Conservation (phyloP, 2,113 vertebrate species). For the Camelus dromedarius region DNA sequence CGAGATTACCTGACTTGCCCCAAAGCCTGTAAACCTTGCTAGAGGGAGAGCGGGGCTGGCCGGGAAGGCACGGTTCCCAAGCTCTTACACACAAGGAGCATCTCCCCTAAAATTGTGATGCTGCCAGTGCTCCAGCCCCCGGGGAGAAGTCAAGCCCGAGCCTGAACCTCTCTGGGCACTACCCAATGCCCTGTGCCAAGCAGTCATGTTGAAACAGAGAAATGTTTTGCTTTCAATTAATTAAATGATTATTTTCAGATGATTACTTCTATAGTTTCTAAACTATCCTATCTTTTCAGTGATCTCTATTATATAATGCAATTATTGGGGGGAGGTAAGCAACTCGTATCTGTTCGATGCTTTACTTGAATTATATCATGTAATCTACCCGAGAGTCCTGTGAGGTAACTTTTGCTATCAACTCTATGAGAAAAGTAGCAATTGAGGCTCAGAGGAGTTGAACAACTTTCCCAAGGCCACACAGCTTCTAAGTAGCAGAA, state of each 20-base stretch:
- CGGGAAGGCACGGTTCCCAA: not conserved
- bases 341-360: not conserved
- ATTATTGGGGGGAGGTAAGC: not conserved
- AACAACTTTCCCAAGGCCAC: not conserved
- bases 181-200: not conserved
- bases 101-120: not conserved
- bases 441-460: not conserved
- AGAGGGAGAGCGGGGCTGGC: not conserved
- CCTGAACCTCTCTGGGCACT: not conserved
- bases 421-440: not conserved
- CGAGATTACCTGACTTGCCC: constrained; percentile 33
- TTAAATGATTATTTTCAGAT: constrained; percentile 31
- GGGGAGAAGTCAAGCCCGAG: not conserved
- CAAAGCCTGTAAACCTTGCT: not conserved
- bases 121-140: not conserved
- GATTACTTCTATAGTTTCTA: not conserved
- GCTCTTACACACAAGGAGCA: not conserved
- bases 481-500: not conserved
- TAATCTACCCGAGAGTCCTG: not conserved
- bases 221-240: constrained; percentile 20
- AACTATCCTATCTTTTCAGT: not conserved
- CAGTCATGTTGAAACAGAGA: not conserved
- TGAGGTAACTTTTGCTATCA: not conserved
- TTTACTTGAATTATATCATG: not conserved
- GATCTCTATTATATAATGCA: not conserved